Evolutionary conservation across 2,113 vertebrate genomes (phyloP), one percentile per base, ranked within the genome.

Genomic region (Hassar affinis): DNA sequence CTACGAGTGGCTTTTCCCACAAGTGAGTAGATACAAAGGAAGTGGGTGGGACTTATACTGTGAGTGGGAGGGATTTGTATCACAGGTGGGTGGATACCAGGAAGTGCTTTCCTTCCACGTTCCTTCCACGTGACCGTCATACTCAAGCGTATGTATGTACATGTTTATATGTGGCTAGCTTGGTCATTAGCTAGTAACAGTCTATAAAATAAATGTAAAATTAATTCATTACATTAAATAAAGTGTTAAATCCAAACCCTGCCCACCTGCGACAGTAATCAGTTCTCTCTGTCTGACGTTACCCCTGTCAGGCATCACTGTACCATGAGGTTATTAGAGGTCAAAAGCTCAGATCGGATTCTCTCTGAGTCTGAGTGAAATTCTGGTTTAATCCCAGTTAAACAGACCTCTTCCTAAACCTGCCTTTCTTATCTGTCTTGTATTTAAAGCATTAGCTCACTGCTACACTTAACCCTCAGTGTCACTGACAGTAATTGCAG

Each of bases 391-490:
- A 79, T 35, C 77, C n/a, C 59, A 56, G 47, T 79, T 52, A 57
- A 64, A 18, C 33, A 35, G 17, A 47, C 22, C 62, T 87, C 86
- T 84, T 68, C 80, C 82, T 78, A 8, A 42, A n/a, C 22, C 66
- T 42, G 35, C 2, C 8, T 79, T 90, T 86, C 88, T 87, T 85
- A 92, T 90, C 75, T 86, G 82, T 89, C 87, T 91, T 85, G 86
- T 87, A 89, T 89, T 92, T 89, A 89, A 82, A 87, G 84, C 85
- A 85, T 92, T 91, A 88, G 84, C 85, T 84, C 79, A 59, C 87
- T 84, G 85, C 86, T 83, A 88, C 86, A 4, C 18, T 69, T 59
- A 10, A 80, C 75, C 18, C 15, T 35, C 54, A 9, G 81, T 57
- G 27, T 47, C 61, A 66, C 47, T 25, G 59, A 82, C 86, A 86